Evolutionary conservation across 2,113 vertebrate species (phyloP), one percentile per base, ranked within the genome.

Genomic region (Rafetus swinhoei): DNA sequence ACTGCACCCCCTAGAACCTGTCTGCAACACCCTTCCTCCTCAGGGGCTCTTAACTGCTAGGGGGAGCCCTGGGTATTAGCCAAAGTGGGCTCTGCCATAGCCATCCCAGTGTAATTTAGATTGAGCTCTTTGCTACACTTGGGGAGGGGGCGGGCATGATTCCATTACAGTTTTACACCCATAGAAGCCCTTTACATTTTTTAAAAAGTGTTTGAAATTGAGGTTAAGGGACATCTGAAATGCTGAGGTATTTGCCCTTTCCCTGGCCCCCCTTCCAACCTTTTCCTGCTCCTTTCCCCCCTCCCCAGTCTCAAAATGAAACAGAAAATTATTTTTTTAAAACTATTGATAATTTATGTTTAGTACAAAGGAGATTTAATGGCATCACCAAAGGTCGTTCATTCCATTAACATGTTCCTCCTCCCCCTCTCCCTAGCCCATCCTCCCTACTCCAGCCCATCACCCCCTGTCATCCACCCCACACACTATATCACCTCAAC

Each of bases 281-380:
- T 92, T 13, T 14, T 55, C 29, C 72, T 87, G 82, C 52, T 52
- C 84, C 90, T 76, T 81, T 90, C 60, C 94, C 84, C 60, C 85
- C 72, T 95, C 93, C 93, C 91, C 86, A 96, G 89, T 94, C 97
- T 97, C 97, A 96, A 97, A 97, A 97, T 88, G 97, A 98, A 97
- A 97, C 97, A 98, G 96, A 98, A 98, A 97, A 98, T 97, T 98
- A 98, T 98, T 98, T 98, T 98, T 98, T 98, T 98, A 98, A 97
- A 97, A 96, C 95, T 97, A 97, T 97, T 45, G 2, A 98, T 98
- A 98, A 98, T 97, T 98, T 98, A 98, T 97, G 97, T 98, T 98
- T 98, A 97, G 96, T 98, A 98, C 96, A 97, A 97, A 97, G 94
- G 95, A 97, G 97, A 97, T 97, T 98, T 97, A 97, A 98, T 97